Evolutionary conservation across 2,888 invertebrate species (phyloP).

Genomic region (Lasioglossum figueresi): DNA sequence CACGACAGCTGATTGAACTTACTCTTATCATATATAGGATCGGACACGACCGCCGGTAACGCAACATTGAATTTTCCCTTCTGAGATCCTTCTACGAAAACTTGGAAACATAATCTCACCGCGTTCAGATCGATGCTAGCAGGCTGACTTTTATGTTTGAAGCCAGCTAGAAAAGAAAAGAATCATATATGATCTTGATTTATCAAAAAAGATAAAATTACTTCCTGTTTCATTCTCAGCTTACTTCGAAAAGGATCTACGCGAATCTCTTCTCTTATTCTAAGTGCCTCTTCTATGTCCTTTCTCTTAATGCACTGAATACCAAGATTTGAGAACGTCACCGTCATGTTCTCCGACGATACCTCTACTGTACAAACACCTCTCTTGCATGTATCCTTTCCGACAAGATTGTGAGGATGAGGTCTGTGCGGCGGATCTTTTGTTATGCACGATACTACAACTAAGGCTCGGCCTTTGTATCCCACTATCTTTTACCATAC

Average conservation of each 20-base stretch:
- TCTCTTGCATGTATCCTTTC: slow-evolving; percentile 95
- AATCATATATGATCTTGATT: not conserved
- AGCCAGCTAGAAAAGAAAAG: slow-evolving; percentile 89
- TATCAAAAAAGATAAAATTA: not conserved
- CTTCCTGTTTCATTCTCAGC: slow-evolving; percentile 77
- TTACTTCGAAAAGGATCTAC: slow-evolving; percentile 98
- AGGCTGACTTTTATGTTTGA: slow-evolving; percentile 92
- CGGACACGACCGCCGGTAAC: slow-evolving; percentile 92
- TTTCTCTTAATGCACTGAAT: slow-evolving; percentile 98
- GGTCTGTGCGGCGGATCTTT: slow-evolving; percentile 94
- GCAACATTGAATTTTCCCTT: slow-evolving; percentile 89
- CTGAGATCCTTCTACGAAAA: slow-evolving; percentile 90
- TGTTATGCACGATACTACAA: slow-evolving; percentile 97
- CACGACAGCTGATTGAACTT: slow-evolving; percentile 69
- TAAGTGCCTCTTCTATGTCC: slow-evolving; percentile 94
- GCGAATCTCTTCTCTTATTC: slow-evolving; percentile 91
- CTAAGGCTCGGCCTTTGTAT: slow-evolving; percentile 93
- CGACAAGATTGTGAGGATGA: slow-evolving; percentile 97
- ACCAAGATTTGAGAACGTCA: slow-evolving; percentile 95
- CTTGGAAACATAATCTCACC: slow-evolving; percentile 98
- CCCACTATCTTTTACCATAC: slow-evolving; percentile 86
- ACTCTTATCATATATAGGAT: slow-evolving; percentile 97
- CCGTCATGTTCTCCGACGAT: slow-evolving; percentile 90
- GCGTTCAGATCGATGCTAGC: slow-evolving; percentile 96
- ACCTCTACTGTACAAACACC: slow-evolving; percentile 96